Evolutionary conservation across 2,113 vertebrate genomes (phyloP).

Genomic region (Neomonachus schauinslandi): DNA sequence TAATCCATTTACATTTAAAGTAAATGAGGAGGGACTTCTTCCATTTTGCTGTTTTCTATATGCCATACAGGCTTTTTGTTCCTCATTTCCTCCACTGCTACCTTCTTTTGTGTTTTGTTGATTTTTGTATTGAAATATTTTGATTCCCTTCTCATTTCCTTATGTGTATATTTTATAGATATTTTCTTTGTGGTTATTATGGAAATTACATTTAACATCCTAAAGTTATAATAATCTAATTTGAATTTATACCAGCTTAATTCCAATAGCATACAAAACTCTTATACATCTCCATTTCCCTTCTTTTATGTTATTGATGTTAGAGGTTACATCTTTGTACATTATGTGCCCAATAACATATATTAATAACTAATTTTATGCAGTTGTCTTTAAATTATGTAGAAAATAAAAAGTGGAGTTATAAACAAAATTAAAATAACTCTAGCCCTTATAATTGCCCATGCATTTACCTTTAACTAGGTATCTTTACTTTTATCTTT

Average conservation of each 20-base stretch:
- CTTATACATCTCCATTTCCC: background rate
- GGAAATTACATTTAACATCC: background rate
- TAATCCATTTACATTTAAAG: background rate
- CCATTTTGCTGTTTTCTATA: background rate
- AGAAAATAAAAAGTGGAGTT: background rate
- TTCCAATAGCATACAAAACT: background rate
- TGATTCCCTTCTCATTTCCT: background rate
- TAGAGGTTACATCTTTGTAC: background rate
- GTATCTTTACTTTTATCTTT: background rate
- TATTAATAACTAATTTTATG: background rate
- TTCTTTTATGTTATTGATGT: background rate
- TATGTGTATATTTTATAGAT: background rate
- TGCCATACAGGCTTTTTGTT: background rate
- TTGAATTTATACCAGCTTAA: background rate
- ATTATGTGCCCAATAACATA: background rate
- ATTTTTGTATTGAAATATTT: constrained; percentile 5
- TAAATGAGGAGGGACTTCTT: background rate
- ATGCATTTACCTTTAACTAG: background rate
- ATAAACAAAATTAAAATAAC: constrained; percentile 1
- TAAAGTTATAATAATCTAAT: background rate
- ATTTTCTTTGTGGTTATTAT: background rate
- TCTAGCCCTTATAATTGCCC: background rate
- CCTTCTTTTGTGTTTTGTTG: background rate
- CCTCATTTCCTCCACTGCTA: background rate
- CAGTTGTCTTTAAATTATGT: background rate